Percentiles rank a stretch among this genome's conserved stretches.
Conservation (phyloP, 1,140 invertebrate genomes). For the Aphelenchoides fujianensis region DNA sequence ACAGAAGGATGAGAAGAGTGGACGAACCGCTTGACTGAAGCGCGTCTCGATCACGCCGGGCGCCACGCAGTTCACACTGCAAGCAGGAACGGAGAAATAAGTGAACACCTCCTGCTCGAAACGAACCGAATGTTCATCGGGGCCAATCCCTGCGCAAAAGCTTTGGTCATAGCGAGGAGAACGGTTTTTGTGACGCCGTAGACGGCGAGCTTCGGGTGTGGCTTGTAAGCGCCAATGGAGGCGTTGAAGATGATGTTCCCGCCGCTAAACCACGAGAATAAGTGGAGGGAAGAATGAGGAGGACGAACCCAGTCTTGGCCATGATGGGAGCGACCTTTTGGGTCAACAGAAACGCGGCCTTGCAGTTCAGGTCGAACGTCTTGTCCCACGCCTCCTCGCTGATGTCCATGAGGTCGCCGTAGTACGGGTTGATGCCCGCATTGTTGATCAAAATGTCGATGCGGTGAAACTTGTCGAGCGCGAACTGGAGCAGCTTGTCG, state of each 20-base stretch:
- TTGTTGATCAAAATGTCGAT: constrained; percentile 95
- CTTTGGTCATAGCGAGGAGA: constrained; percentile 81
- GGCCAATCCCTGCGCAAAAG: constrained; percentile 67
- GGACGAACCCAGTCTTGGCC: constrained; percentile 69
- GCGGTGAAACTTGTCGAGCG: constrained; percentile 76
- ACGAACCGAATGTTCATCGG: constrained; percentile 65
- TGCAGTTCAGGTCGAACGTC: constrained; percentile 93
- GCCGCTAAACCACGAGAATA: constrained; percentile 46
- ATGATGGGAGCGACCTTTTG: constrained; percentile 82
- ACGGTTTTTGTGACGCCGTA: constrained; percentile 94
- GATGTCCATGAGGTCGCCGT: constrained; percentile 71
- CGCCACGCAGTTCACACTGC: constrained; percentile 86
- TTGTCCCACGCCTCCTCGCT: constrained; percentile 68
- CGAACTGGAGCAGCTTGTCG: constrained; percentile 73
- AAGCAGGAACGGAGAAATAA: too few relatives aligned
- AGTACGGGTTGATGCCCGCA: constrained; percentile 77
- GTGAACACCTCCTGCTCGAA: constrained; percentile 73
- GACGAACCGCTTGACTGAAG: constrained; percentile 76
- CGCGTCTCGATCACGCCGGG: constrained; percentile 87
- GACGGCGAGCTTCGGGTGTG: constrained; percentile 78
- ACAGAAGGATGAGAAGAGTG: not conserved
- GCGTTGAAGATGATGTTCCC: constrained; percentile 66
- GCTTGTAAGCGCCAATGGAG: constrained; percentile 83
- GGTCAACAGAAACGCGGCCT: constrained; percentile 78
- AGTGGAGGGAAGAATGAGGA: not conserved